Evolutionary conservation across 2,113 vertebrate genomes (phyloP).

Genomic region (Centropus unirufus): DNA sequence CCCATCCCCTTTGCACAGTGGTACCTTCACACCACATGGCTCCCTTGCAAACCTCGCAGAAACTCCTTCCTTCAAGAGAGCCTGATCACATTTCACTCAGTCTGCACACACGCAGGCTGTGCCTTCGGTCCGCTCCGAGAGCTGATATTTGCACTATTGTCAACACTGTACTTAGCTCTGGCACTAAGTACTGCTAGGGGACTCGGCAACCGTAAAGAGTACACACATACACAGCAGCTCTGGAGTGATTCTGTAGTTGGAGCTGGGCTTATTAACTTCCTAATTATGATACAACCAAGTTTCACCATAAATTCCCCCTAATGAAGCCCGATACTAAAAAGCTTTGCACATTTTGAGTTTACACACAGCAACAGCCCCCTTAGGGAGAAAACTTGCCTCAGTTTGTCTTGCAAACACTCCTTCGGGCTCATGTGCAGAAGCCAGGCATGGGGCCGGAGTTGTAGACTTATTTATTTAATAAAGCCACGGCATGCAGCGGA

Average conservation of each 20-base stretch:
- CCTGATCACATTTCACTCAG: neutral
- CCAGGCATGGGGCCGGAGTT: neutral
- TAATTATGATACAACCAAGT: neutral
- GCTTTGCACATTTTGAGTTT: neutral
- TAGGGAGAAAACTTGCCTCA: neutral
- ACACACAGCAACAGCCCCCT: neutral
- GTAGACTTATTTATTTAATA: neutral
- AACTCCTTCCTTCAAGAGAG: neutral
- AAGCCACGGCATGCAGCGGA: neutral
- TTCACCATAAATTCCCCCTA: slow-evolving; percentile 5
- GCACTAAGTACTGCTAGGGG: neutral
- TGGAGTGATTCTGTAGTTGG: neutral
- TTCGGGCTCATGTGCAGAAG: neutral
- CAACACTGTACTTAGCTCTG: neutral
- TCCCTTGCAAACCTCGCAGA: neutral
- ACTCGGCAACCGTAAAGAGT: neutral
- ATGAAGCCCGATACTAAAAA: slow-evolving; percentile 18
- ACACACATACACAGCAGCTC: neutral
- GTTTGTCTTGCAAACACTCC: neutral
- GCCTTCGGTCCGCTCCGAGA: neutral
- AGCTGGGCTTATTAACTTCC: neutral
- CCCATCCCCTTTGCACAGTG: neutral
- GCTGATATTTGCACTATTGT: neutral
- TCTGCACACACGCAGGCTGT: fast-evolving
- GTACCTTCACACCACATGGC: fast-evolving